Evolutionary conservation across 2,113 vertebrate species (phyloP), one percentile per base, ranked within the genome.

Genomic region (Pungitius pungitius): DNA sequence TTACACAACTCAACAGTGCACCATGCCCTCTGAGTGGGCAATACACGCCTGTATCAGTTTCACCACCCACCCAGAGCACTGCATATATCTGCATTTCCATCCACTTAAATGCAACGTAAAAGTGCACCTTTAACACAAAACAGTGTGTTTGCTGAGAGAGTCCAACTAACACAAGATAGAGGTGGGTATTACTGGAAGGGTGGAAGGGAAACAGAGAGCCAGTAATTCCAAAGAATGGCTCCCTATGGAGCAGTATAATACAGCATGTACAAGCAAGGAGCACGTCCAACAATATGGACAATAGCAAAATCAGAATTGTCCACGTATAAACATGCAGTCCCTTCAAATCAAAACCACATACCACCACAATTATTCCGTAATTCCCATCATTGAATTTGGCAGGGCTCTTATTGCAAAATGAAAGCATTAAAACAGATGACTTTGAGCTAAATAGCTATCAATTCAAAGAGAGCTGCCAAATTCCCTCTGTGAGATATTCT

Each of bases 401-500:
- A 88, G 88, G 88, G 88, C 89, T 91, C 90, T 93, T 94, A 94
- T 93, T 92, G 93, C 89, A 92, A 92, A 93, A 90, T 93, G 90
- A 93, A 93, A 93, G 92, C 90, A 93, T 93, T 91, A 93, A 93
- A 93, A 94, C 84, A 89, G 92, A 93, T 86, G 90, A 87, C 89
- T 90, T 89, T 86, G 80, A 90, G 92, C 90, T 92, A 93, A 94
- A 93, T 86, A 91, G 89, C 92, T 92, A 92, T 92, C 91, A 92
- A 92, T 93, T 93, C 89, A 64, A 87, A 90, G 88, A 89, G 86
- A 88, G 91, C 92, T 92, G 90, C 89, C 90, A 90, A 90, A 91
- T 84, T 90, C 89, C 85, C 87, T 90, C 78, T 85, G 84, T 87
- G 89, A 89, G 84, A 73, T 85, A 90, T 89, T 77, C 88, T 82